Base-by-base conservation (phyloP, 2,888 invertebrate species). In the Alviniconcha strummeri region DNA sequence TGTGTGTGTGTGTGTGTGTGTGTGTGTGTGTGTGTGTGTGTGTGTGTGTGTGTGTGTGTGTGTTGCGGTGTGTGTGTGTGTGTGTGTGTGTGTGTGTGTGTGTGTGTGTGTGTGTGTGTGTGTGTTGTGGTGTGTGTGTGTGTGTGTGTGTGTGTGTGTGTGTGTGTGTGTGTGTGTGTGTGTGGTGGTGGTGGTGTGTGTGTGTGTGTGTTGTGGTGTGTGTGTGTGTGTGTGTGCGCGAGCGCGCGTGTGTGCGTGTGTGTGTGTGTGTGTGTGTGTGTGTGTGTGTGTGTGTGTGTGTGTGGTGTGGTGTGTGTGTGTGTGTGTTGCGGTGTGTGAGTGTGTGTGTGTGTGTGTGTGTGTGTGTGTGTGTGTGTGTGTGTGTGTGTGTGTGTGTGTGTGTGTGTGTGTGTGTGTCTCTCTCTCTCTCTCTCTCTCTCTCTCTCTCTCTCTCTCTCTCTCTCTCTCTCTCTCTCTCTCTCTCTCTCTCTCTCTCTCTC, bases 121-220 rank as follows among this genome's bases (percentile, higher is more conserved):
- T 75, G 57, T 64, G n/a, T 81, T 19, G 19, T 4, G 17, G 17
- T 55, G 75, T 54, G 15, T 75, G 52, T 52, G 52, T 54, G 17
- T 80, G 52, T 80, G 69, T 71, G 17, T 69, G 69, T 55, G 19
- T 55, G 17, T 80, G 15, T 80, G 52, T 80, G 56, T 78, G 69
- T 78, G 56, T 78, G 19, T 19, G 54, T 13, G 56, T 5, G 54
- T 9, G 19, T 6, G 57, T 64, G n/a, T 5, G 57, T 79, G 17
- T 79, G 57, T 80, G 9, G 55, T 52, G 64, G 52, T 76, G 11
- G 60, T 0, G 5, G 57, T 60, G 36, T 76, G 60, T 67, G 57
- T 76, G 64, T 74, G 57, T 81, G 19, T 72, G 7, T 57, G 11
- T 69, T 81, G 19, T 36, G 36, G 36, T 36, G 36, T 69, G 36